Percentiles rank a stretch among this genome's conserved stretches.
Conservation (phyloP, 1,140 invertebrate genomes). For the Caenorhabditis brenneri region DNA sequence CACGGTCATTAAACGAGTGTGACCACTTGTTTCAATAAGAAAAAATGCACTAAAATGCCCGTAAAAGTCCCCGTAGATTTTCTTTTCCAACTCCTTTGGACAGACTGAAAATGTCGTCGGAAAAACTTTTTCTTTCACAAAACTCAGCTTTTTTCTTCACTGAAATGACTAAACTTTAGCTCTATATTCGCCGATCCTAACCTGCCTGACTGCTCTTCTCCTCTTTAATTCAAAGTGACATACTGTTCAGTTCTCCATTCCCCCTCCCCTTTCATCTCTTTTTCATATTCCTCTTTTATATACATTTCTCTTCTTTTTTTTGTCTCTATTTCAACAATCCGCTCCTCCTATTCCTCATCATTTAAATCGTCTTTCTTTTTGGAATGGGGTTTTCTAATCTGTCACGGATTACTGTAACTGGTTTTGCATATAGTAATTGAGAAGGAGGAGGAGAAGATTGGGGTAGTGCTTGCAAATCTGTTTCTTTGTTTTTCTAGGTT, state of each 20-base stretch:
- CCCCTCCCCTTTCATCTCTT: neutral
- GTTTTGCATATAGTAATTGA: neutral
- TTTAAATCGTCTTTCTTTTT: neutral
- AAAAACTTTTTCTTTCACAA: no score
- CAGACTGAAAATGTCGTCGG: no score
- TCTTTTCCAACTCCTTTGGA: no score
- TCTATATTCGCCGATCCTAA: no score
- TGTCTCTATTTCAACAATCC: neutral
- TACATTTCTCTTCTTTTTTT: neutral
- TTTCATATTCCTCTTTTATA: neutral
- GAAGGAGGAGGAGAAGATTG: neutral
- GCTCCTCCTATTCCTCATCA: neutral
- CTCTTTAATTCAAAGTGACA: neutral
- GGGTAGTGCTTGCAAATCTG: neutral
- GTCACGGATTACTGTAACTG: slow-evolving; percentile 19
- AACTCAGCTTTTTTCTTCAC: no score
- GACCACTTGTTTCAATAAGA: neutral
- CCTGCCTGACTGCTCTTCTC: neutral
- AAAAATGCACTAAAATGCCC: no score
- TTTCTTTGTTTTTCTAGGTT: neutral
- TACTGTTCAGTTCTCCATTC: neutral
- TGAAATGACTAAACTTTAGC: no score
- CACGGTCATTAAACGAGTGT: neutral
- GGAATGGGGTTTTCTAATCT: slow-evolving; percentile 35
- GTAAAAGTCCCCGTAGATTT: no score